Base-by-base conservation (phyloP, 2,113 vertebrate genomes). In the Salvelinus sp. region DNA sequence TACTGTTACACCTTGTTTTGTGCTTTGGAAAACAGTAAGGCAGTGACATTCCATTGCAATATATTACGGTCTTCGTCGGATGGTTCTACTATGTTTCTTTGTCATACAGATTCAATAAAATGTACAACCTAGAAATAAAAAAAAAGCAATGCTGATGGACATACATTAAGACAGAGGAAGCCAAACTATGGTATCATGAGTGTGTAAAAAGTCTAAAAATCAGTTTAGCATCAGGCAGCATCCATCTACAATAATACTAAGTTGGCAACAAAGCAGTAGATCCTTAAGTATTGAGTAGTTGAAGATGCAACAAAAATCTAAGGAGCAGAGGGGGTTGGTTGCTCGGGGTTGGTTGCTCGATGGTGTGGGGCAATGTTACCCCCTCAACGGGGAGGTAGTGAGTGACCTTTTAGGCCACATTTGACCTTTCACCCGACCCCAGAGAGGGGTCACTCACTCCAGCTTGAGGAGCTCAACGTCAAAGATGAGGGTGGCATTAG, bases 391-490 rank as follows among this genome's bases (percentile, higher is more conserved):
- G 10, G 76, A 79, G 77, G 44, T 81, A 70, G 79, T 74, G 71
- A 62, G 58, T n/a, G 58, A 22, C 58, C 58, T 16, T 62, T 2
- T 73, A 62, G 82, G 84, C 80, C 67, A 65, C 25, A 76, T 62
- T 72, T 6, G 30, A 72, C 33, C 1, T 77, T 83, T 67, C 20
- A 50, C 7, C 65, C 66, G 18, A 33, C 54, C 33, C 44, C 28
- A 50, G 63, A 3, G 63, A 14, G 9, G n/a, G 71, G 23, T 18
- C 2, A 23, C 77, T 98, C 93, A 99, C 92, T 99, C 97, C 88
- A 99, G 91, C 91, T 96, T 96, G 83, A 99, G 95, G 77, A 99
- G 96, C 85, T 99, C 98, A 93, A 99, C 97, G 0, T 99, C 98
- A 16, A 99, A 99, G 91, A 99, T 93, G 80, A 99, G 96, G 0